Evolutionary conservation across 1,140 invertebrate genomes (phyloP), one percentile per base, ranked within the genome.

Genomic region (Megalopta genalis): DNA sequence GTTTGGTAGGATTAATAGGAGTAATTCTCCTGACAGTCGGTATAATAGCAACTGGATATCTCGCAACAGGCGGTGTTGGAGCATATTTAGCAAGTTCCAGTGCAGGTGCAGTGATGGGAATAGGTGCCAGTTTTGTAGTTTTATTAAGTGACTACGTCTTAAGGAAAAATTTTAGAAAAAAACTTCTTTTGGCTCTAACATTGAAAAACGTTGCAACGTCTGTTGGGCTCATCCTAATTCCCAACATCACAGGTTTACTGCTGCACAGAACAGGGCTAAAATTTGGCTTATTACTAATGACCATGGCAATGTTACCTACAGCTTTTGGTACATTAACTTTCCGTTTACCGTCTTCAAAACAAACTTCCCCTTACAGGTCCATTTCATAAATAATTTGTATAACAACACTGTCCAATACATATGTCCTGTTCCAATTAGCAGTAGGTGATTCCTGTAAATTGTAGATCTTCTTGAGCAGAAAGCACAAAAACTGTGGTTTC

Each of bases 1-100:
- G 94, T 46, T 86, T 95, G 39, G 92, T 94, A 63, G 93, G 88
- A 8, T 54, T 92, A 12, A 90, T 89, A 64, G 91, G 91, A 57
- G 87, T 91, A n/a, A 78, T 70, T 65, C 85, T 92, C 1, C 71
- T 92, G 7, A 75, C 87, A 8, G 74, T 87, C 68, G 90, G 91
- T 10, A 71, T 91, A 1, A 46, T 91, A 62, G 90, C 91, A 67
- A 90, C 90, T 0, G 90, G 90, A 27, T 92, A 92, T 57, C 64
- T 92, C 8, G 87, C 90, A 18, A 91, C 87, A 10, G 91, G 90
- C 39, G 90, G 90, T 0, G 88, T 90, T 6, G 90, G 89, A 10
- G 90, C 89, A 46, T 92, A 91, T 80, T 84, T 92, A 21, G 89
- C 90, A 2, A 88, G 84, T 71, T 68, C 86, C 7, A 92, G 91